A percentile compares a stretch with the other conserved stretches of the same genome.
These are phyloP conservation scores for Dipus sagitta DNA, from an alignment of 2,797 vertebrate species.

Conservation along the genomic window DNA sequence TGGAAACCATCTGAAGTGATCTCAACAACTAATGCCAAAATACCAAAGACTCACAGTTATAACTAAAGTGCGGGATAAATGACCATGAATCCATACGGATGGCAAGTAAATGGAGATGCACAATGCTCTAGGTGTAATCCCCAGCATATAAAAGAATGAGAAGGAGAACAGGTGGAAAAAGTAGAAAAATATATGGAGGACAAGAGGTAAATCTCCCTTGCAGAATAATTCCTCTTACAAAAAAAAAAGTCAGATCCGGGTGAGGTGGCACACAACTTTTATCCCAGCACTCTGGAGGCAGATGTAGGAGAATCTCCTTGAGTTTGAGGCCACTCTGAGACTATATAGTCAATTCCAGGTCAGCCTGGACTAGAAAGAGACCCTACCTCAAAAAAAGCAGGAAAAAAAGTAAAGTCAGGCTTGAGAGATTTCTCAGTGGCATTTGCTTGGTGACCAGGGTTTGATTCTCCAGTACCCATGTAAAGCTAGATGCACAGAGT, in stretches of 20 bases:
- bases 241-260: not conserved
- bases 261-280: too few relatives aligned
- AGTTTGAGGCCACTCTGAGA: too few relatives aligned
- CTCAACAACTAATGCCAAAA: not conserved
- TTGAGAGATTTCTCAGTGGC: too few relatives aligned
- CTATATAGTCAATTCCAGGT: too few relatives aligned
- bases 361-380: too few relatives aligned
- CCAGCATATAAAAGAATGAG: not conserved
- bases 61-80: constrained; percentile 6
- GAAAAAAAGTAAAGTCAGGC: too few relatives aligned
- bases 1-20: not conserved
- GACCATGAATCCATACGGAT: not conserved
- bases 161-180: not conserved
- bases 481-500: too few relatives aligned
- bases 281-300: too few relatives aligned
- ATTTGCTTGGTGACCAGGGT: too few relatives aligned
- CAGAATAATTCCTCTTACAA: not conserved
- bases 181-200: not conserved
- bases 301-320: too few relatives aligned
- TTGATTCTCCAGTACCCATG: too few relatives aligned
- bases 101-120: not conserved
- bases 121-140: not conserved
- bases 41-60: not conserved
- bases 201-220: not conserved
- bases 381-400: too few relatives aligned